A percentile compares a stretch with the other conserved stretches of the same genome.
These are phyloP conservation scores for Anastatus disparis DNA, from an alignment of 1,140 invertebrate genomes.

Conservation along the genomic window DNA sequence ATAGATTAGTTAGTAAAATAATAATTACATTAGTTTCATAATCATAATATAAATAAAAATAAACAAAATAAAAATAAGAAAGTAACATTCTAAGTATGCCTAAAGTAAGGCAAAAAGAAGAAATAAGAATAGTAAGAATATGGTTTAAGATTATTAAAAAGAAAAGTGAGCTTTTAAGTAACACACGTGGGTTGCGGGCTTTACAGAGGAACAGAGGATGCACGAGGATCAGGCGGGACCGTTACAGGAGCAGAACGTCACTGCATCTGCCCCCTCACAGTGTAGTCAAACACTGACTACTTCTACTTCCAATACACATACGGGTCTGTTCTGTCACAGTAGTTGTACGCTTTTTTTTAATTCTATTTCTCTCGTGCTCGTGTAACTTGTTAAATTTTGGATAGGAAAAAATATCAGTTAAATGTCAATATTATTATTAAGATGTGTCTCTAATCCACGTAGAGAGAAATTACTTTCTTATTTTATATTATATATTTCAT, in stretches of 20 bases:
- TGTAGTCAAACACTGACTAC: conserved; percentile 63
- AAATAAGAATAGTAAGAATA: no score
- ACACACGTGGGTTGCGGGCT: conserved; percentile 63
- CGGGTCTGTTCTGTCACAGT: conserved; percentile 66
- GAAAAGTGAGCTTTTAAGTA: conserved; percentile 50
- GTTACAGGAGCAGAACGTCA: conserved; percentile 58
- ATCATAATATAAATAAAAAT: conserved; percentile 14
- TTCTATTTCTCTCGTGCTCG: conserved; percentile 34
- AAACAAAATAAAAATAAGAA: conserved; percentile 7
- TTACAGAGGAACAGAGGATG: conserved; percentile 64
- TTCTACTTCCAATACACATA: conserved; percentile 62
- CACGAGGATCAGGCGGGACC: conserved; percentile 62
- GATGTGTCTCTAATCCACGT: conserved; percentile 2
- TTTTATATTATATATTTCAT: background rate
- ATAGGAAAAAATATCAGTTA: conserved; percentile 25
- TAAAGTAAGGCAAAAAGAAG: background rate
- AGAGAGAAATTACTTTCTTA: conserved; percentile 2
- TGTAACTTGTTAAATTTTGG: conserved; percentile 34
- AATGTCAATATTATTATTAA: conserved; percentile 5
- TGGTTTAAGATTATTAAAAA: conserved; percentile 25
- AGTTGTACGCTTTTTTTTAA: conserved; percentile 58
- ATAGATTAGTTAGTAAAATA: background rate
- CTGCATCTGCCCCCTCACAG: conserved; percentile 59
- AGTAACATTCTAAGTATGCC: conserved; percentile 7
- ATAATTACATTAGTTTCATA: conserved; percentile 11